Percentiles rank a stretch among this genome's conserved stretches.
Evolutionary conservation across 2,797 vertebrate genomes (phyloP).

Genomic region (Gymnocypris eckloni): DNA sequence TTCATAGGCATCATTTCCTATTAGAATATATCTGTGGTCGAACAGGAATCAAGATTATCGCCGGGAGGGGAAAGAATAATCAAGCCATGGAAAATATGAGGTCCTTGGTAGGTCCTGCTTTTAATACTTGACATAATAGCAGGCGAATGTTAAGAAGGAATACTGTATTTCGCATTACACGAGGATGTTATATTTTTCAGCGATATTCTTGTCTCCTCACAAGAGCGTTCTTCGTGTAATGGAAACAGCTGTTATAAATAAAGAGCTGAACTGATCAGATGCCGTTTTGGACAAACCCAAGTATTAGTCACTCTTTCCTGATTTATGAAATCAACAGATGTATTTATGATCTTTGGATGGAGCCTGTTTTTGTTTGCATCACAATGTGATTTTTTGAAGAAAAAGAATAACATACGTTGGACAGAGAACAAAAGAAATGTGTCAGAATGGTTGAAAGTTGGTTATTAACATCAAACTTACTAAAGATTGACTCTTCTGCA

Average conservation of each 20-base stretch:
- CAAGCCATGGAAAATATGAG: slow-evolving; percentile 59
- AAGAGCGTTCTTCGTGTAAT: slow-evolving; percentile 46
- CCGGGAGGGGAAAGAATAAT: slow-evolving; percentile 20
- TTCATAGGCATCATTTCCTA: slow-evolving; percentile 60
- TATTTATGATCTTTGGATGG: slow-evolving; percentile 50
- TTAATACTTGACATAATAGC: slow-evolving; percentile 54
- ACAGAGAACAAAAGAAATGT: background rate
- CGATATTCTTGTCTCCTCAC: slow-evolving; percentile 52
- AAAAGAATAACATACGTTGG: background rate
- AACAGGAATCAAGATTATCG: slow-evolving; percentile 57
- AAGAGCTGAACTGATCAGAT: slow-evolving; percentile 56
- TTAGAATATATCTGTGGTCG: slow-evolving; percentile 62
- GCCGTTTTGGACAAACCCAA: slow-evolving; percentile 47
- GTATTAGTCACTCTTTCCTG: slow-evolving; percentile 62
- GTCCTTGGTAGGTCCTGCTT: slow-evolving; percentile 43
- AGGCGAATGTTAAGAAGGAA: slow-evolving; percentile 29
- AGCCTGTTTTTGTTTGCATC: slow-evolving; percentile 42
- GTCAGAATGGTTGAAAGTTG: background rate
- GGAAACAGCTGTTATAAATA: slow-evolving; percentile 60
- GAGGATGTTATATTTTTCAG: slow-evolving; percentile 25
- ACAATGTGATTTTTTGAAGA: slow-evolving; percentile 40
- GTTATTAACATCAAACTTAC: background rate
- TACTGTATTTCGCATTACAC: slow-evolving; percentile 35
- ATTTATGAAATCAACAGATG: slow-evolving; percentile 48
- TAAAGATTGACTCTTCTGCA: background rate